Evolutionary conservation across 2,113 vertebrate species (phyloP).

Genomic region (Setophaga coronata): DNA sequence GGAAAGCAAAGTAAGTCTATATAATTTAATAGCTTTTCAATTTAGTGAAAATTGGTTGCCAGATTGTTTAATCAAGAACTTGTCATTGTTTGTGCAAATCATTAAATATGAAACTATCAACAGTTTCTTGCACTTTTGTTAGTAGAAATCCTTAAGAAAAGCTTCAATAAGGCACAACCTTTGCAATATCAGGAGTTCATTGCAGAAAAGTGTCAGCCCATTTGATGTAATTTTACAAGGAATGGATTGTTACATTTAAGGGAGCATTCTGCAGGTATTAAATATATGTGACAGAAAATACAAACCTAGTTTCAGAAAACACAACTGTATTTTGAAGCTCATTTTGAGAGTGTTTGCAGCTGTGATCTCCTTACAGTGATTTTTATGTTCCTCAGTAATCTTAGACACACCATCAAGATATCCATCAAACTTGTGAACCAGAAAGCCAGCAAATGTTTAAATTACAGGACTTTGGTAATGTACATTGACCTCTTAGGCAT

Average conservation of each 20-base stretch:
- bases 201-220: not conserved
- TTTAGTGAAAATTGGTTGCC: constrained; percentile 21
- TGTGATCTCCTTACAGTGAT: not conserved
- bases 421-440: not conserved
- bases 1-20: not conserved
- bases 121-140: not conserved
- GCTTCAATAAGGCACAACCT: not conserved
- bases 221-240: not conserved
- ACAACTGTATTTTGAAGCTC: not conserved
- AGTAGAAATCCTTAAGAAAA: not conserved
- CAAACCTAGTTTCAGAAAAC: not conserved
- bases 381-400: not conserved
- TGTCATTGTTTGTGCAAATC: not conserved
- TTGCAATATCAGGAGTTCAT: not conserved
- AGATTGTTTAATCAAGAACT: constrained; percentile 35
- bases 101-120: not conserved
- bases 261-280: not conserved
- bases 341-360: not conserved
- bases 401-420: not conserved
- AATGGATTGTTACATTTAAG: not conserved
- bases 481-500: not conserved
- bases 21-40: constrained; percentile 4
- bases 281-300: not conserved
- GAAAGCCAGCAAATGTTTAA: constrained; percentile 9
- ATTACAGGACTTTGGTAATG: not conserved